phyloP scores from a whole-genome alignment of 2,888 invertebrate genomes.

The Polymixis flavicincta region DNA sequence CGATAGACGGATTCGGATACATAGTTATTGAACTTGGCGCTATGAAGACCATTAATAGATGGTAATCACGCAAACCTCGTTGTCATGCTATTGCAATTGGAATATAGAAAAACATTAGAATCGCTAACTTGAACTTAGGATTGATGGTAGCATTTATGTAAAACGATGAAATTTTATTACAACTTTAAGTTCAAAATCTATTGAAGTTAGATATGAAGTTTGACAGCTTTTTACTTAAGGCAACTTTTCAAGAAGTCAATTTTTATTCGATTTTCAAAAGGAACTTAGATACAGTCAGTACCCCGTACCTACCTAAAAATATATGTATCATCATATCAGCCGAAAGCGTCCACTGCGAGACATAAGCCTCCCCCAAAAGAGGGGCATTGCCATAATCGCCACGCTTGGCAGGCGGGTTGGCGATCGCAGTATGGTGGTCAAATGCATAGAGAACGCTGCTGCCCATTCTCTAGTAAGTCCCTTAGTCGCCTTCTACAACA shows the following conservation, averaged over 20 bases:
- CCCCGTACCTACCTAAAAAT: neutral
- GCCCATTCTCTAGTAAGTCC: too few species aligned
- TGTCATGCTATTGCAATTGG: slow-evolving; percentile 40
- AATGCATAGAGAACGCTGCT: too few species aligned
- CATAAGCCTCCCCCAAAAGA: too few species aligned
- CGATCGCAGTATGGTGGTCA: too few species aligned
- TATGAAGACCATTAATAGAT: slow-evolving; percentile 40
- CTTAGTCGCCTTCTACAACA: too few species aligned
- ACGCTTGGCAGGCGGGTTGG: too few species aligned
- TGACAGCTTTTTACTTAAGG: neutral
- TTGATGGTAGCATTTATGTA: neutral
- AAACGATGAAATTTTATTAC: neutral
- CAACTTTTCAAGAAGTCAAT: neutral
- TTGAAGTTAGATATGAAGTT: slow-evolving; percentile 4
- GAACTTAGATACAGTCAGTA: neutral
- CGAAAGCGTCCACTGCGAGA: too few species aligned
- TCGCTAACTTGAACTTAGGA: neutral
- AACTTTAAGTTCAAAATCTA: neutral
- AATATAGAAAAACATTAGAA: slow-evolving; percentile 12
- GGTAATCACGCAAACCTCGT: slow-evolving; percentile 43
- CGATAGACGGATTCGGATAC: slow-evolving; percentile 12
- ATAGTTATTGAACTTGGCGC: slow-evolving; percentile 34
- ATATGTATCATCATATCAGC: too few species aligned
- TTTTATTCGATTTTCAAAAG: neutral
- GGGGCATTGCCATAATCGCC: too few species aligned